Evolutionary conservation across 2,888 invertebrate species (phyloP).

Genomic region (Gortyna flavago): DNA sequence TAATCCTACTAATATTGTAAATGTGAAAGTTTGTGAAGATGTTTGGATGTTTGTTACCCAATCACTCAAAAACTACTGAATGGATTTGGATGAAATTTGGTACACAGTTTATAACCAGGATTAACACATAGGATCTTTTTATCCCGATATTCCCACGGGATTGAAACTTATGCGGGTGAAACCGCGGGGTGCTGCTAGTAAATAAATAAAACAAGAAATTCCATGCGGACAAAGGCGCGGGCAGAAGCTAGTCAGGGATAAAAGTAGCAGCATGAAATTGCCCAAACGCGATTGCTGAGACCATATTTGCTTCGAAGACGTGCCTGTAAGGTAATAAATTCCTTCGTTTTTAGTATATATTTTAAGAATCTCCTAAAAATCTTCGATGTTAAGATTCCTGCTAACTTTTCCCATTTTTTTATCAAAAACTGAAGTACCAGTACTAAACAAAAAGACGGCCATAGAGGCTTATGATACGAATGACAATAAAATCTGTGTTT

Average conservation of each 20-base stretch:
- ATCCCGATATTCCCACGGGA: too few species aligned
- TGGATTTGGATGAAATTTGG: too few species aligned
- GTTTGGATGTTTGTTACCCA: too few species aligned
- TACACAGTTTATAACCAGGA: too few species aligned
- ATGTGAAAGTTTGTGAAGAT: too few species aligned
- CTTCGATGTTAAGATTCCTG: neutral
- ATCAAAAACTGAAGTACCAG: slow-evolving; percentile 2
- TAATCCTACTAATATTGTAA: too few species aligned
- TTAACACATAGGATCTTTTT: too few species aligned
- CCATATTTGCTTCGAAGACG: neutral
- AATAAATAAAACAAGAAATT: neutral
- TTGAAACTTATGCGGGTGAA: too few species aligned
- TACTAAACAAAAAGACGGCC: slow-evolving; percentile 27
- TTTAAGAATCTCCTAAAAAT: neutral
- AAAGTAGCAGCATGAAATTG: neutral
- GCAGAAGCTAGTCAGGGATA: neutral
- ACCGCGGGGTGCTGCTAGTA: too few species aligned
- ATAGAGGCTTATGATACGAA: slow-evolving; percentile 42
- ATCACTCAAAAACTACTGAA: too few species aligned
- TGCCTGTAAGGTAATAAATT: neutral
- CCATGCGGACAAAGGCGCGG: neutral
- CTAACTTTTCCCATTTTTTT: slow-evolving; percentile 19
- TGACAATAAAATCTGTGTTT: slow-evolving; percentile 57
- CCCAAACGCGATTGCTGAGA: neutral
- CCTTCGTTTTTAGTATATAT: neutral